Base-by-base conservation (phyloP, 2,113 vertebrate species). In the Prunella himalayana region DNA sequence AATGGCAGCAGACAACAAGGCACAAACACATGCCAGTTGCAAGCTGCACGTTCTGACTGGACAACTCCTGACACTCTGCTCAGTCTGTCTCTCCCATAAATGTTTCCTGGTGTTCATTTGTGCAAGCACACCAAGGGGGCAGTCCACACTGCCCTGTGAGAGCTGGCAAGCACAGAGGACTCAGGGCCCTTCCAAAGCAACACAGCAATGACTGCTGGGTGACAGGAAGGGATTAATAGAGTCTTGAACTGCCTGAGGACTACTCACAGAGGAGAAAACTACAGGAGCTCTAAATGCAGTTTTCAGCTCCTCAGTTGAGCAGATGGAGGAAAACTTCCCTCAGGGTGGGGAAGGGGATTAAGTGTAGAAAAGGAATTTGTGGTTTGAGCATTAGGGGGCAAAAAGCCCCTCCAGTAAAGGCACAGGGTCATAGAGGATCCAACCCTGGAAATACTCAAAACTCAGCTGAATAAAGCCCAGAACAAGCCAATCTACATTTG, bases 21-120 rank as follows among this genome's bases (percentile, higher is more conserved):
- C 54, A 80, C 13, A 78, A 73, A 41, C 19, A 24, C 1, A 11
- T 6, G 3, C 12, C n/a, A 42, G 10, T n/a, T 45, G 24, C 71
- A 66, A 33, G 25, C 28, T 59, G 31, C 31, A 21, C 0, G 0
- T 27, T 61, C 21, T 35, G 15, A 11, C 23, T 6, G 63, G 42
- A 45, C 37, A 68, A 9, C 19, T 39, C 33, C 23, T 61, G 42
- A 41, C 11, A 4, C 21, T 86, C 31, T 53, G 28, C 42, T 66
- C 57, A 42, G 18, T 20, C 37, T 61, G n/a, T 17, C 37, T 37
- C 59, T 64, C 47, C 49, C 49, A n/a, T 3, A 15, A 78, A 65
- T 1, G 0, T 14, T 80, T 68, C 21, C 68, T 65, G 53, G 41
- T 16, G 28, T 4, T 54, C 37, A 17, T 27, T 91, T 45, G 15